Evolutionary conservation across 1,140 invertebrate genomes (phyloP), one percentile per base, ranked within the genome.

Genomic region (Drosophila seguyi): DNA sequence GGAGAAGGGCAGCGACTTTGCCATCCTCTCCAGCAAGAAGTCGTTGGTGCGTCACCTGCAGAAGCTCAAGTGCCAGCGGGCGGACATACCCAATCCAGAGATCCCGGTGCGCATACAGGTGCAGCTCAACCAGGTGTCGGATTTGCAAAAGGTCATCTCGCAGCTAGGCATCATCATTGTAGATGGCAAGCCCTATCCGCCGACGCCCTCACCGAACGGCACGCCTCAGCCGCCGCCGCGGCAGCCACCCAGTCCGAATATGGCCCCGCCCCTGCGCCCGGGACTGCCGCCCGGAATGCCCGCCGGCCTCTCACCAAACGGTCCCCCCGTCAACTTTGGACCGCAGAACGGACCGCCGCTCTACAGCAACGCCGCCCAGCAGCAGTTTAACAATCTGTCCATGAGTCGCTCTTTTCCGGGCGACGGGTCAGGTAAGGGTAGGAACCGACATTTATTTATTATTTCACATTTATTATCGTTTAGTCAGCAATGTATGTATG

Each of bases 21-120:
- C 97, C 44, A 93, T 98, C 61, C 94, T 98, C 31, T 97, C 96
- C 84, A 96, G 96, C 91, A 98, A 98, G 94, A 96, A 96, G 93
- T 95, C 95, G 44, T 94, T 95, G 22, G 95, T 95, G 41, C 94
- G 94, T 74, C 96, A 97, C 93, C 93, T 97, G 68, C 95, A 96
- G 92, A 94, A 96, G 79, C 96, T 97, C 73, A 97, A 97, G 93
- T 95, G 95, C 79, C 94, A 95, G 78, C 93, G 96, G 79, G 96
- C 96, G 4, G 96, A 97, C 93, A 97, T 97, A 88, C 96, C 96
- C 74, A 97, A 97, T 94, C 96, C 96, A 5, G 96, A 97, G 93
- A 97, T 97, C 79, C 96, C 96, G 41, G 96, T 96, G 41, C 94
- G 96, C 82, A 97, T 97, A 91, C 95, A 95, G 91, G 94, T 97